Base-by-base conservation (phyloP, 2,113 vertebrate genomes). In the Donacobius atricapilla region DNA sequence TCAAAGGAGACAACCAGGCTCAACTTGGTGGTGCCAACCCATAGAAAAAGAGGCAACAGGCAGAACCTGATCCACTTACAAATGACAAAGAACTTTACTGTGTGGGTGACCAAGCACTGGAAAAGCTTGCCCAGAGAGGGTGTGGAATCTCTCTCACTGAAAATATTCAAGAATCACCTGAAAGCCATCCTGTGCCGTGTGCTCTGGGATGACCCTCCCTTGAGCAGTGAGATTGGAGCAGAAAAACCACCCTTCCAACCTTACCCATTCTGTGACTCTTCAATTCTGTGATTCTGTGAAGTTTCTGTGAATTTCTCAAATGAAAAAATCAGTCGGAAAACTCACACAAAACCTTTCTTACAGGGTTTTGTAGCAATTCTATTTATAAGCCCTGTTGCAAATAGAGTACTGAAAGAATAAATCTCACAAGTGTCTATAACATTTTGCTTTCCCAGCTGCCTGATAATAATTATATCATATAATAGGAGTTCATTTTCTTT, bases 111-210 rank as follows among this genome's bases (percentile, higher is more conserved):
- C 11, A 30, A 63, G 15, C 47, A 21, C 16, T 31, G 40, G 48
- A 54, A 61, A 22, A 61, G 23, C 13, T 53, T 78, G 10, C 8
- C 19, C 23, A 24, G 33, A 53, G 15, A 33, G 15, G 9, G 1
- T 33, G 21, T 53, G 17, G 45, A 87, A 19, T 30, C 2, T 54
- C 23, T 8, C 13, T 40, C n/a, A n/a, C 10, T n/a, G 30, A 25
- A 53, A 9, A 47, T 70, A 63, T 10, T 70, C 10, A 79, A 40
- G 15, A 70, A n/a, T 27, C 7, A 24, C 40, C 40, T 54, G 30
- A 8, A 61, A 0, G 2, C 19, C n/a, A 30, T 40, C 8, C n/a
- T 54, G 8, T 20, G 13, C 13, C 4, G 1, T 20, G 9, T 61
- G 23, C 23, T 47, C 30, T n/a, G 40, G 10, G 33, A 51, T 75